phyloP scores from a whole-genome alignment of 2,888 invertebrate genomes.

The Buathra laborator region DNA sequence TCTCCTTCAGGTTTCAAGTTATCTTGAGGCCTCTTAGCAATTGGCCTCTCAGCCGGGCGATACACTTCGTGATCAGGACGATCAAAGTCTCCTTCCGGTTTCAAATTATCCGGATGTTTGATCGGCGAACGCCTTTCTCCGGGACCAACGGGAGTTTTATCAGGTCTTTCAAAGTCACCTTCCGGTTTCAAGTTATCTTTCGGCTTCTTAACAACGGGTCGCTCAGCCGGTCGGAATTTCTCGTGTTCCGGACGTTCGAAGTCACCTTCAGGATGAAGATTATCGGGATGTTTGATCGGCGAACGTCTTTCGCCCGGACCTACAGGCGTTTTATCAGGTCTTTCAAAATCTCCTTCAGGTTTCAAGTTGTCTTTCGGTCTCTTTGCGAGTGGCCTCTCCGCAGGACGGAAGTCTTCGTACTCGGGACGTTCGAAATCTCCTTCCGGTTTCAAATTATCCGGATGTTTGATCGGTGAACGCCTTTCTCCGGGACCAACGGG shows the following conservation, averaged over 20 bases:
- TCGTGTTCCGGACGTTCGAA: constrained; percentile 84
- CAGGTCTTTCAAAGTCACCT: constrained; percentile 86
- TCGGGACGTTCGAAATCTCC: constrained; percentile 84
- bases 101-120: constrained; percentile 86
- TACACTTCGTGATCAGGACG: constrained; percentile 84
- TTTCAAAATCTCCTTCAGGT: constrained; percentile 83
- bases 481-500: constrained; percentile 84
- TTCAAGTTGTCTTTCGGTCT: constrained; percentile 83
- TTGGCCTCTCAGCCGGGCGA: constrained; percentile 82
- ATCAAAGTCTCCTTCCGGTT: constrained; percentile 86
- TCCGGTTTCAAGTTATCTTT: constrained; percentile 86
- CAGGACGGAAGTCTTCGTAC: constrained; percentile 81
- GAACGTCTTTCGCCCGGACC: constrained; percentile 78
- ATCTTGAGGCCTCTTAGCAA: constrained; percentile 82
- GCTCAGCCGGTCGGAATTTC: constrained; percentile 84
- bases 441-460: constrained; percentile 87
- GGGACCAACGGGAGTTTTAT: constrained; percentile 73
- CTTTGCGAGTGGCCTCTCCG: constrained; percentile 80
- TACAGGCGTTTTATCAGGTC: constrained; percentile 80
- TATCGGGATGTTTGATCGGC: constrained; percentile 85
- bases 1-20: constrained; percentile 87
- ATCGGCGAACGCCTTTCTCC: constrained; percentile 81
- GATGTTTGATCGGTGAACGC: constrained; percentile 85
- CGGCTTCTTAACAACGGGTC: constrained; percentile 82
- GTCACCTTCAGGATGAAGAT: constrained; percentile 88